Evolutionary conservation across 2,113 vertebrate genomes (phyloP).

Genomic region (Dissostichus mawsoni): DNA sequence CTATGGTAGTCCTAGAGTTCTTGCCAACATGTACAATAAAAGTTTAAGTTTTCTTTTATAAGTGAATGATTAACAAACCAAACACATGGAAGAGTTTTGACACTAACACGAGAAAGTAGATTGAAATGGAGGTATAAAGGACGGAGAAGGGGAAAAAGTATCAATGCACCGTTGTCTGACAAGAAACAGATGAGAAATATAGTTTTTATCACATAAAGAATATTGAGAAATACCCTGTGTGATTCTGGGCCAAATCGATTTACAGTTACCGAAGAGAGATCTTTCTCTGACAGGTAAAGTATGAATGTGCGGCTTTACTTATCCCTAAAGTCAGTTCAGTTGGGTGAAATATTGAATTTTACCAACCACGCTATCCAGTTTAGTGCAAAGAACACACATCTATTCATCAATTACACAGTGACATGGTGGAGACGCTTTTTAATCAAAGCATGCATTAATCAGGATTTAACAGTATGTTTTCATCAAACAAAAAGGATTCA

Average conservation of each 20-base stretch:
- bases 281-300: slow-evolving; percentile 55
- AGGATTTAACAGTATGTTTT: slow-evolving; percentile 62
- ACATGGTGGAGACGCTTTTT: slow-evolving; percentile 58
- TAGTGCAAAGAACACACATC: slow-evolving; percentile 50
- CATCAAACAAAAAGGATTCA: slow-evolving; percentile 49
- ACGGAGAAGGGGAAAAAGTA: background rate
- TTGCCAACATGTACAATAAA: slow-evolving; percentile 1
- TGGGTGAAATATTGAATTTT: slow-evolving; percentile 46
- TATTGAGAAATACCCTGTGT: slow-evolving; percentile 26
- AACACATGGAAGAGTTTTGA: slow-evolving; percentile 2
- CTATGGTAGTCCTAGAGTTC: background rate
- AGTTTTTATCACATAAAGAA: slow-evolving; percentile 34
- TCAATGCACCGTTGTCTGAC: slow-evolving; percentile 25
- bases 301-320: slow-evolving; percentile 48
- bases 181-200: slow-evolving; percentile 31
- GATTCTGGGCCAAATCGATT: slow-evolving; percentile 54
- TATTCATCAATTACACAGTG: slow-evolving; percentile 51
- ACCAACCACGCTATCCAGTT: slow-evolving; percentile 51
- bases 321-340: slow-evolving; percentile 39
- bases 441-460: slow-evolving; percentile 73
- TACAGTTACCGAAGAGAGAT: slow-evolving; percentile 46
- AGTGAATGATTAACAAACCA: background rate
- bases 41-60: background rate
- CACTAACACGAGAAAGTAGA: slow-evolving; percentile 1
- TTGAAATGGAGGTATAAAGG: background rate